Base-by-base conservation (phyloP, 2,797 vertebrate genomes). In the Melopsittacus undulatus region DNA sequence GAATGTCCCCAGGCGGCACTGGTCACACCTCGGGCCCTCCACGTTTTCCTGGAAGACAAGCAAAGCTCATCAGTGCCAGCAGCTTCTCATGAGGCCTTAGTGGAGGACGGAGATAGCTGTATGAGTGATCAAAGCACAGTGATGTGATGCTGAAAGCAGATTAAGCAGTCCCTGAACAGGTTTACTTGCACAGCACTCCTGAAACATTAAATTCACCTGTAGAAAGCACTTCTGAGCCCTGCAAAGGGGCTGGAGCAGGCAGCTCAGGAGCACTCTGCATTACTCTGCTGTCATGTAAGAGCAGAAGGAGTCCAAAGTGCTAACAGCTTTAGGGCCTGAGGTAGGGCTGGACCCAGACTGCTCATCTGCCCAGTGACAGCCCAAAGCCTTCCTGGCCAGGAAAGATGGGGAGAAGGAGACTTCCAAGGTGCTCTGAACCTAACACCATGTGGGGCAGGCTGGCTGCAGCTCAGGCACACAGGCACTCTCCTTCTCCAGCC, bases 1-100 rank as follows among this genome's bases (percentile, higher is more conserved):
- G 96, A 99, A 99, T 0, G 99, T 99, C 18, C 99, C 99, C 10
- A 99, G 64, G 57, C 98, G 98, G 95, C 99, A 99, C 95, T 98
- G 99, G 97, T 99, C 99, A 78, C 99, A 99, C 32, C 97, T 98
- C 0, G 73, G 73, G 5, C 99, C 99, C 95, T 99, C 98, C 43
- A 99, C 99, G 0, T 99, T 99, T 97, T 99, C 99, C 99, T 99
- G 82, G 10, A 87, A 93, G n/a, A 82, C 32, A 94, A 90, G 22
- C 13, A 91, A 75, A 94, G 63, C n/a, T 61, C 61, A 80, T 5
- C 11, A 32, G 49, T 0, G 1, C 46, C 45, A 75, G 38, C 20
- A 43, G 62, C 18, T 83, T 61, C 51, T 78, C 30, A 3, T 1
- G 1, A 56, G n/a, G 20, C 11, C 27, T 61, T 49, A 7, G 17